phyloP scores from a whole-genome alignment of 30 jellyfish, hydroid and myxozoan genomes.

The Cassiopea andromeda region DNA sequence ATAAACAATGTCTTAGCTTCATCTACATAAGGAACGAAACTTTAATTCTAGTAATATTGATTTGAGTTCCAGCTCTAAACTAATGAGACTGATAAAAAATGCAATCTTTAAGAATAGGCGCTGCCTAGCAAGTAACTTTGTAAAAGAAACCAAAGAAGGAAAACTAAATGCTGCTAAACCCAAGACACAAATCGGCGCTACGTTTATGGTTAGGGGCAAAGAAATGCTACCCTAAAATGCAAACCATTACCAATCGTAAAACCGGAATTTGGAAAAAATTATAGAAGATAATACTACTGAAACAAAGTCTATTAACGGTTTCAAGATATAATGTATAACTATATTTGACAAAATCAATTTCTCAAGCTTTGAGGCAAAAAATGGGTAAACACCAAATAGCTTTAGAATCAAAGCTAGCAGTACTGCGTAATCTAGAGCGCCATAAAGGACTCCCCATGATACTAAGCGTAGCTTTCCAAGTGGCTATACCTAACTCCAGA shows the following conservation, averaged over 20 bases:
- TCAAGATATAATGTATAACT: no score
- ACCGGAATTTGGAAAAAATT: no score
- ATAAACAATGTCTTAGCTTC: background rate
- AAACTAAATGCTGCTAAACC: background rate
- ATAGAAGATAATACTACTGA: no score
- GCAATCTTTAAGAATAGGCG: constrained; percentile 53
- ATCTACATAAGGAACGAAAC: constrained; percentile 1
- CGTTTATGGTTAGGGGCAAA: no score
- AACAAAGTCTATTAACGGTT: no score
- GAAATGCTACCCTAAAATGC: no score
- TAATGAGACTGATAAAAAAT: constrained; percentile 53
- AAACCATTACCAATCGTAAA: no score
- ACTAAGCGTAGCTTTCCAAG: background rate
- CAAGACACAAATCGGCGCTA: background rate
- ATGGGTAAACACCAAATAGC: no score
- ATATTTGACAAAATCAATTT: no score
- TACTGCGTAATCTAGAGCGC: no score
- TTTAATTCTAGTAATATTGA: constrained; percentile 21
- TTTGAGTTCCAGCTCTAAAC: constrained; percentile 85
- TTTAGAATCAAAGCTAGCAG: no score
- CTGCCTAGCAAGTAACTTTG: constrained; percentile 52
- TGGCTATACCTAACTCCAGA: constrained; percentile 56
- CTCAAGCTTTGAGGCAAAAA: no score
- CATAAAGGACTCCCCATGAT: background rate
- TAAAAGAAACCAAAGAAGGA: constrained; percentile 10